These are phyloP conservation scores for Merluccius polli DNA, from an alignment of 2,797 vertebrate genomes.

Conservation along the genomic window DNA sequence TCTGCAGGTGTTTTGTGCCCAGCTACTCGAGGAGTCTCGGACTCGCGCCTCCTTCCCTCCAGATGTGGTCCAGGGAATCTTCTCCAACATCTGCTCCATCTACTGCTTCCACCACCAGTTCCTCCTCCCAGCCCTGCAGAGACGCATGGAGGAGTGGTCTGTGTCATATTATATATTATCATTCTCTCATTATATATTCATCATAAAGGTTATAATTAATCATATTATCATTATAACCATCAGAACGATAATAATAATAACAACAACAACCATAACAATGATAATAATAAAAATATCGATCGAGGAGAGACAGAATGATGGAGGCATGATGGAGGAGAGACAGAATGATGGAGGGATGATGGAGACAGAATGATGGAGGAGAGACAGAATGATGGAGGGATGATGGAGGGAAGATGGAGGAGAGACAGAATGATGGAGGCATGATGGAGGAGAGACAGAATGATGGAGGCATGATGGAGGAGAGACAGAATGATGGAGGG, in stretches of 20 bases:
- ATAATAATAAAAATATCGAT: not conserved
- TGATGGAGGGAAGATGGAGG: not conserved
- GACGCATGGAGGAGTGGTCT: conserved; percentile 91
- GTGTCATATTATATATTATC: not conserved
- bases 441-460: not conserved
- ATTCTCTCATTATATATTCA: too few relatives aligned
- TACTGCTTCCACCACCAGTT: conserved; percentile 93
- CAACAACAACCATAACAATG: too few relatives aligned
- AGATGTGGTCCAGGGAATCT: conserved; percentile 87
- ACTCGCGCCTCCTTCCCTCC: conserved; percentile 81
- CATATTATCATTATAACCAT: too few relatives aligned
- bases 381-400: not conserved
- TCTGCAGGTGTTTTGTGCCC: conserved; percentile 81
- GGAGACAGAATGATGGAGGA: not conserved
- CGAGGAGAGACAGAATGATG: not conserved
- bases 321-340: not conserved
- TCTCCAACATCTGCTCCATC: conserved; percentile 93
- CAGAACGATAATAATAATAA: too few relatives aligned
- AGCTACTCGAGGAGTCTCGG: conserved; percentile 84
- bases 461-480: too few relatives aligned
- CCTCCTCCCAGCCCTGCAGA: conserved; percentile 87
- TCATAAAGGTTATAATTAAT: too few relatives aligned
- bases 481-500: too few relatives aligned
- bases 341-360: not conserved
- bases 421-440: not conserved